Base-by-base conservation (phyloP, 2,888 invertebrate genomes). In the Xestoiulus laeticollis region DNA sequence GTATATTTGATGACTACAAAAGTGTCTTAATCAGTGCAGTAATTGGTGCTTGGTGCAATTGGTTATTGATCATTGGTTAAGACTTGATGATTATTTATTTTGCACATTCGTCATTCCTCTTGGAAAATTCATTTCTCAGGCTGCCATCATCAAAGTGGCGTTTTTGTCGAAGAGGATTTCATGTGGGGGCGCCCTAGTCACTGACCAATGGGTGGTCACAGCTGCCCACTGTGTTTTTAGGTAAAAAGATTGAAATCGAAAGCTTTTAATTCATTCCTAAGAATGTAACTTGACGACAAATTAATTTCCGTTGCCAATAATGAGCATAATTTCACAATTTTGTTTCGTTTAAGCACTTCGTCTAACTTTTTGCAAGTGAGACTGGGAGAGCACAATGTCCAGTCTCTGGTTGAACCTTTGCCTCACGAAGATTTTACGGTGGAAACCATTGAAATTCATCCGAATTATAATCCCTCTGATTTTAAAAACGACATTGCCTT, bases 331-430 rank as follows among this genome's bases (percentile, higher is more conserved):
- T 68, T 68, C 68, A 68, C 10, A 12, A 14, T 26, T 26, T 87
- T 84, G 19, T 32, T 12, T 44, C 33, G 32, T 43, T 78, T 78
- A 43, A 88, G 89, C 85, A 85, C 89, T 10, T 87, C 88, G 6
- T 86, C 88, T 5, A 84, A 85, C 59, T 68, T 86, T 38, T 85
- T 98, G 90, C 95, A 96, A 90, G 97, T 98, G 0, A 94, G 98
- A 1, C 93, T 98, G 0, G 98, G 98, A 0, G 98, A 98, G 91
- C 97, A 97, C 96, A 97, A 98, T 91, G 97, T 98, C 85, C 88
- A 88, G 44, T 87, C 88, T 8, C 30, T 68, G 87, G 95, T 96
- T 19, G 98, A 98, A 91, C 94, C 96, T 30, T 94, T 96, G 87
- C 94, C 95, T 0, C 97, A 97, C 91, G 98, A 98, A 91, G 98